Evolutionary conservation across 2,113 vertebrate genomes (phyloP).

Genomic region (Columba janthina): DNA sequence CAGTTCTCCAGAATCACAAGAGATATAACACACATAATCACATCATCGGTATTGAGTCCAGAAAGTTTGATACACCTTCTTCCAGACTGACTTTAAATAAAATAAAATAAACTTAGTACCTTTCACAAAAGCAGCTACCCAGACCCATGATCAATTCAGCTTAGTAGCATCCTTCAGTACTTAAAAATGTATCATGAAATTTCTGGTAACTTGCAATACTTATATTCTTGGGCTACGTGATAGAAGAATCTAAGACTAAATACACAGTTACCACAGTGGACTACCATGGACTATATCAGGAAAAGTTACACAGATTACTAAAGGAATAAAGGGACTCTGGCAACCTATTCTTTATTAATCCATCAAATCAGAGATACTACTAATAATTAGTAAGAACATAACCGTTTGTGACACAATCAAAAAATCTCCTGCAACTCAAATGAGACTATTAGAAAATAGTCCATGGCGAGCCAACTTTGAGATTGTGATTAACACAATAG

Average conservation of each 20-base stretch:
- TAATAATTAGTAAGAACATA: background rate
- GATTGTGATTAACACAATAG: background rate
- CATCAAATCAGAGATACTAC: background rate
- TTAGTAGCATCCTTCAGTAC: background rate
- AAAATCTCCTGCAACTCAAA: background rate
- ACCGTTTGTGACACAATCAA: background rate
- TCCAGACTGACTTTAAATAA: background rate
- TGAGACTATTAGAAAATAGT: background rate
- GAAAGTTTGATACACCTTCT: background rate
- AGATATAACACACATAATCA: rapidly evolving
- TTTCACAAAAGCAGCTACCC: background rate
- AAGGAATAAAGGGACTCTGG: background rate
- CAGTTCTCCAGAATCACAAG: background rate
- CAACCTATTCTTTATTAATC: background rate
- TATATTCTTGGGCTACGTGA: background rate
- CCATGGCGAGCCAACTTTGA: rapidly evolving
- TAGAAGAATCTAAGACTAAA: background rate
- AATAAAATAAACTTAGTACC: background rate
- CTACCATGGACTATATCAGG: background rate
- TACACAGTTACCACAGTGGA: rapidly evolving
- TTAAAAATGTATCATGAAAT: background rate
- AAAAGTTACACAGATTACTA: background rate
- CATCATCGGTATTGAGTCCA: background rate
- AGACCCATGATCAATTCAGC: background rate
- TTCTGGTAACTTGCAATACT: background rate